A percentile compares a stretch with the other conserved stretches of the same genome.
Conservation (phyloP, 1,140 invertebrate genomes). For the Himalopsyche phryganea region DNA sequence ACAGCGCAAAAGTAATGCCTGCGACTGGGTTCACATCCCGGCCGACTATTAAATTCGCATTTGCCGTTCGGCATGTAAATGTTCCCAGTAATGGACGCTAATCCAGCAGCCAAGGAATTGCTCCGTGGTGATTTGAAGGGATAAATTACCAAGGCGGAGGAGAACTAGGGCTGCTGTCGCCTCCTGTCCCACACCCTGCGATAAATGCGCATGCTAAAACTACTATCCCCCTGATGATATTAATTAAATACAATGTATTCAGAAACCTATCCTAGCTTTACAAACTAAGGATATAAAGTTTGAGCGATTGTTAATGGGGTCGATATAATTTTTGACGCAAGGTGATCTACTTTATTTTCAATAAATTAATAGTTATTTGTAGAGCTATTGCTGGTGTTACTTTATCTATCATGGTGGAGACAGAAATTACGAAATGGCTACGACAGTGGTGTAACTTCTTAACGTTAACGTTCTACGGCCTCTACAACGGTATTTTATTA, state of each 20-base stretch:
- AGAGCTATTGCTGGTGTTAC: too few species aligned
- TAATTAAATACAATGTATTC: constrained; percentile 7
- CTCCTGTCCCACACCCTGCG: not conserved
- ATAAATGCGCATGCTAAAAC: not conserved
- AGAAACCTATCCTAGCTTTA: too few species aligned
- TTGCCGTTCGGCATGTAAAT: constrained; percentile 4
- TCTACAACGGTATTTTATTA: too few species aligned
- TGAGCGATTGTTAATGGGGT: too few species aligned
- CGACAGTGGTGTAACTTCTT: too few species aligned
- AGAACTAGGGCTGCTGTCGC: not conserved
- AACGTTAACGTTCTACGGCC: too few species aligned
- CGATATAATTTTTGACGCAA: too few species aligned
- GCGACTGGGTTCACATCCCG: not conserved
- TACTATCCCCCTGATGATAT: not conserved
- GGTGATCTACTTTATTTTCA: too few species aligned
- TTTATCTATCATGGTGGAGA: too few species aligned
- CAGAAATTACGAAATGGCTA: too few species aligned
- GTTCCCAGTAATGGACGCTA: constrained; percentile 12
- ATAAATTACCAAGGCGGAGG: constrained; percentile 8
- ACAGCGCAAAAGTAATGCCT: not conserved
- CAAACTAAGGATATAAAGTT: too few species aligned
- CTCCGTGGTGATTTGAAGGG: constrained; percentile 6
- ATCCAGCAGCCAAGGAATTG: constrained; percentile 8
- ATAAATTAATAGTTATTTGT: too few species aligned
- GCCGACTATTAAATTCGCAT: constrained; percentile 18